Conservation (phyloP, 2,888 invertebrate genomes). For the Meteorus cinctellus region DNA sequence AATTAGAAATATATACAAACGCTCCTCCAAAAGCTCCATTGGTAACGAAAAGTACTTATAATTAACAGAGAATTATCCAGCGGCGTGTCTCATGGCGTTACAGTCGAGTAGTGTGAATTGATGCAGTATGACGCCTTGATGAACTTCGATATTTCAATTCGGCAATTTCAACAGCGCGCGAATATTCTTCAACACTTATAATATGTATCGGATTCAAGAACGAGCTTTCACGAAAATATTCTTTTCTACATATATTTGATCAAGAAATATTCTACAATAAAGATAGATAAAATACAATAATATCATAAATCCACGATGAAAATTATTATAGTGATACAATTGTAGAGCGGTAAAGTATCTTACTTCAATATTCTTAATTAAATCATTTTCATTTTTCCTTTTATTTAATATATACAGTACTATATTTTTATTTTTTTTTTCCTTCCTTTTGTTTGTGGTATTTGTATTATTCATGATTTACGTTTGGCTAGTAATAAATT, state of each 20-base stretch:
- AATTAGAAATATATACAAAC: neutral
- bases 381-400: slow-evolving; percentile 45
- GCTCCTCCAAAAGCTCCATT: neutral
- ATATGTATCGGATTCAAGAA: neutral
- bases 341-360: slow-evolving; percentile 20
- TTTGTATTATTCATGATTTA: slow-evolving; percentile 53
- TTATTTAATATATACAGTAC: slow-evolving; percentile 48
- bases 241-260: slow-evolving; percentile 34
- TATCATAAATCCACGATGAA: slow-evolving; percentile 16
- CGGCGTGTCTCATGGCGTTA: no score
- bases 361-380: slow-evolving; percentile 41
- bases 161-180: neutral
- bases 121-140: no score
- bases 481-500: slow-evolving; percentile 67
- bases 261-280: slow-evolving; percentile 40
- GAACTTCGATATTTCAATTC: neutral
- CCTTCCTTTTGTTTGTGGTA: slow-evolving; percentile 37
- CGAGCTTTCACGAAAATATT: slow-evolving; percentile 7
- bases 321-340: slow-evolving; percentile 30
- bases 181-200: neutral
- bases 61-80: no score
- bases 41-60: neutral
- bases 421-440: slow-evolving; percentile 53
- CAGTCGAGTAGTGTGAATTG: no score
- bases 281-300: slow-evolving; percentile 42